Percentiles rank a stretch among this genome's conserved stretches.
Conservation (phyloP, 2,888 invertebrate species). For the Cheilosia impressa region DNA sequence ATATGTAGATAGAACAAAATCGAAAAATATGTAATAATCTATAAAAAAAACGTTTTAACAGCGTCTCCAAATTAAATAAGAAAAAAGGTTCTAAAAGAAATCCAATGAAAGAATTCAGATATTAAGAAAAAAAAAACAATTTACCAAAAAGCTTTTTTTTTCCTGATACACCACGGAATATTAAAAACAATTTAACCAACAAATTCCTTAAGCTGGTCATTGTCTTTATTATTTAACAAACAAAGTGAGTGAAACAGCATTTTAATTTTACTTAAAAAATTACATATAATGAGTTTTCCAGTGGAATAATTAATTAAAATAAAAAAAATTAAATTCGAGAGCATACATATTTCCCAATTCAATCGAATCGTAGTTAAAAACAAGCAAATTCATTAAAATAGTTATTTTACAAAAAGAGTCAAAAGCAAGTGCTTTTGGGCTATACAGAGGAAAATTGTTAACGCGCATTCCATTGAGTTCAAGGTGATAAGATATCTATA, state of each 20-base stretch:
- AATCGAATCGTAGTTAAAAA: slow-evolving; percentile 8
- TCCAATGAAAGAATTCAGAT: not conserved
- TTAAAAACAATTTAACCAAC: slow-evolving; percentile 39
- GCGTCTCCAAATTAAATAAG: not conserved
- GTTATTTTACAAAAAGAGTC: slow-evolving; percentile 24
- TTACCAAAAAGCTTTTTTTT: slow-evolving; percentile 65
- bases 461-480: slow-evolving; percentile 65
- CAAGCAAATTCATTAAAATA: slow-evolving; percentile 20
- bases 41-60: not conserved
- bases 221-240: slow-evolving; percentile 5
- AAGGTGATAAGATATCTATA: slow-evolving; percentile 60
- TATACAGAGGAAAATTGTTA: slow-evolving; percentile 44
- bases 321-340: slow-evolving; percentile 10
- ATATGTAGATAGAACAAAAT: slow-evolving; percentile 55
- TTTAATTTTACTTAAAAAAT: not conserved
- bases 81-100: not conserved
- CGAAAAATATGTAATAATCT: slow-evolving; percentile 11
- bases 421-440: slow-evolving; percentile 53
- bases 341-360: not conserved
- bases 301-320: slow-evolving; percentile 1
- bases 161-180: slow-evolving; percentile 55
- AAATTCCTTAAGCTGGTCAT: slow-evolving; percentile 22
- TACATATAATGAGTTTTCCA: not conserved
- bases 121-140: slow-evolving; percentile 38
- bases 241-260: slow-evolving; percentile 10